Percentiles rank a stretch among this genome's conserved stretches.
These are phyloP conservation scores for Seladonia tumulorum DNA, from an alignment of 2,888 invertebrate species.

Conservation along the genomic window DNA sequence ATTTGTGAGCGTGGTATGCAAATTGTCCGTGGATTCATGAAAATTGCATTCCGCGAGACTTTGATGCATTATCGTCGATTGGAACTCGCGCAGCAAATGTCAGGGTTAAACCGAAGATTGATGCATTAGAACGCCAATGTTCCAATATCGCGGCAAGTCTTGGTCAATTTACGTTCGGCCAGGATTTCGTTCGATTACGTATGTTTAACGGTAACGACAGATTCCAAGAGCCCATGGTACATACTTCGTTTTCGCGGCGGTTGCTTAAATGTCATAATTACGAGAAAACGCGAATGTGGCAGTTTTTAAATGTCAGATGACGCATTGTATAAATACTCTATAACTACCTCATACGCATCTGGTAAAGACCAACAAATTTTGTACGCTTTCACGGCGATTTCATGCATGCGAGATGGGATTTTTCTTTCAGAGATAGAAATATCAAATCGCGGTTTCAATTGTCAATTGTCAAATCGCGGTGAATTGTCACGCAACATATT, in stretches of 20 bases:
- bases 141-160: conserved; percentile 30
- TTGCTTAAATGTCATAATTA: conserved; percentile 16
- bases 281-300: conserved; percentile 6
- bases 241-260: conserved; percentile 13
- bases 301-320: conserved; percentile 49
- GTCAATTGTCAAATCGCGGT: too few relatives aligned
- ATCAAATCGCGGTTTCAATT: not conserved
- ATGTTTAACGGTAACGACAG: not conserved
- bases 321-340: conserved; percentile 8
- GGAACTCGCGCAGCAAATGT: conserved; percentile 56
- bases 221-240: not conserved
- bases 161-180: conserved; percentile 27
- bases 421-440: not conserved
- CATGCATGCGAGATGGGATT: not conserved
- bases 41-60: conserved; percentile 28
- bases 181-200: conserved; percentile 20
- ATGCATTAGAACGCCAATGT: conserved; percentile 40
- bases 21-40: conserved; percentile 14
- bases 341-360: not conserved
- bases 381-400: not conserved
- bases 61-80: conserved; percentile 42
- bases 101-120: conserved; percentile 61
- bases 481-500: too few relatives aligned
- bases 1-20: not conserved
- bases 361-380: not conserved